phyloP scores from a whole-genome alignment of 1,140 invertebrate species.

The Himalopsyche phryganea region DNA sequence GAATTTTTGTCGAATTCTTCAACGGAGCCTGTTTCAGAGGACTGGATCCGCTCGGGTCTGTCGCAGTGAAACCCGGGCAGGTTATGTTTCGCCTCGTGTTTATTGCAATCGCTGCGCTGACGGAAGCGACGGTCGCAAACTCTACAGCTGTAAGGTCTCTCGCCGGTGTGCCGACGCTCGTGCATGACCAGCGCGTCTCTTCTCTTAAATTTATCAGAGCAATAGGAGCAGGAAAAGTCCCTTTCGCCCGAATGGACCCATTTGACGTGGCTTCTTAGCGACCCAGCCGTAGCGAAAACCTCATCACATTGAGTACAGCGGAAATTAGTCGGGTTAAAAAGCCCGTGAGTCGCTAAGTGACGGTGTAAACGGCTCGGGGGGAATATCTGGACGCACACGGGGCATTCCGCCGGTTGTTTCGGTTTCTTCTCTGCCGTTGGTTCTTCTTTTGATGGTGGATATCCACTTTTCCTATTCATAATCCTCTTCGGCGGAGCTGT shows the following conservation, averaged over 20 bases:
- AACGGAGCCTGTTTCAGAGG: neutral
- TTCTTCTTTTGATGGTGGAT: neutral
- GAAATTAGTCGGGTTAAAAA: conserved; percentile 8
- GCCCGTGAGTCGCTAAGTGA: conserved; percentile 11
- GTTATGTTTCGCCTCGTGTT: conserved; percentile 16
- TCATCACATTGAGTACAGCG: conserved; percentile 8
- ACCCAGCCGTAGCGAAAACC: conserved; percentile 11
- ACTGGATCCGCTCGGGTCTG: conserved; percentile 4
- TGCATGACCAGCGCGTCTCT: conserved; percentile 16
- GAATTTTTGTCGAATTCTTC: neutral
- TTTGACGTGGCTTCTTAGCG: conserved; percentile 17
- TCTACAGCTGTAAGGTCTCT: conserved; percentile 11
- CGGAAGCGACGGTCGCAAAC: conserved; percentile 16
- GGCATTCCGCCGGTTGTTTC: conserved; percentile 3
- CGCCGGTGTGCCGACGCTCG: conserved; percentile 20
- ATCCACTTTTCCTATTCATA: too few relatives aligned
- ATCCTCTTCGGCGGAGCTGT: neutral
- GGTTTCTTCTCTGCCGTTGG: conserved; percentile 4
- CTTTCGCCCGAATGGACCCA: conserved; percentile 16
- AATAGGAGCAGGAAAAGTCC: conserved; percentile 13
- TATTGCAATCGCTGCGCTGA: conserved; percentile 17
- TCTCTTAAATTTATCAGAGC: conserved; percentile 15
- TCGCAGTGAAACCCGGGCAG: conserved; percentile 17
- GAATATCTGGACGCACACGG: conserved; percentile 6
- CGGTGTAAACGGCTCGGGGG: conserved; percentile 9